A percentile compares a stretch with the other conserved stretches of the same genome.
Conservation (phyloP, 2,113 vertebrate species). For the Laterallus jamaicensis region DNA sequence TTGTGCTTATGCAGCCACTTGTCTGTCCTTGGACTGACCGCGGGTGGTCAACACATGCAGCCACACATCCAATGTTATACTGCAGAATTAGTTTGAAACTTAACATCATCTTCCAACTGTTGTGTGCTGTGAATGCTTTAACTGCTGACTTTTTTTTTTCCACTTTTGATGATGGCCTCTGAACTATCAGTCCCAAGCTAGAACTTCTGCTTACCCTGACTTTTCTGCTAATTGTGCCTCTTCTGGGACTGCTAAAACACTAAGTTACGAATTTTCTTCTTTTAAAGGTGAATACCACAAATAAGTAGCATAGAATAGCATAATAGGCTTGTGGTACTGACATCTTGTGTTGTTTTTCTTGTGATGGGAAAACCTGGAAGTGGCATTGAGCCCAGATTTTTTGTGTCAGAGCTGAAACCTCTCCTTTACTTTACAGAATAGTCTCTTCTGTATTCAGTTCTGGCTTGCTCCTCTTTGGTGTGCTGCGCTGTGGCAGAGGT, state of each 20-base stretch:
- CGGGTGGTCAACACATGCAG: background rate
- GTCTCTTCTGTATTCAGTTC: background rate
- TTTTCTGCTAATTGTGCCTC: background rate
- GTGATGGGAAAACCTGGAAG: background rate
- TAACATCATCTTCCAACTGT: background rate
- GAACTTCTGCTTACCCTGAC: background rate
- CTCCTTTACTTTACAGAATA: background rate
- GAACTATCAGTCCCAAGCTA: background rate
- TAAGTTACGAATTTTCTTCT: background rate
- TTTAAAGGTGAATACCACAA: background rate
- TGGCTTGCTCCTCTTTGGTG: background rate
- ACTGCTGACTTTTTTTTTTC: background rate
- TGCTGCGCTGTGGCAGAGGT: background rate
- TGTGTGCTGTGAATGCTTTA: background rate
- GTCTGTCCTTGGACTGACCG: background rate
- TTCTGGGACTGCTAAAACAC: background rate
- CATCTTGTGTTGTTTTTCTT: background rate
- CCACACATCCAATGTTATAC: background rate
- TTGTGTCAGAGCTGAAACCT: background rate
- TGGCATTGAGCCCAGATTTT: background rate
- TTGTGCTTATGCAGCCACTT: background rate
- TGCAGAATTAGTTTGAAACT: background rate
- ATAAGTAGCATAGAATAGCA: background rate
- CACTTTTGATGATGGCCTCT: background rate
- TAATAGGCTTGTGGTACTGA: background rate